Evolutionary conservation across 2,797 vertebrate genomes (phyloP), one percentile per base, ranked within the genome.

Genomic region (Dendrocincla tyrannina): DNA sequence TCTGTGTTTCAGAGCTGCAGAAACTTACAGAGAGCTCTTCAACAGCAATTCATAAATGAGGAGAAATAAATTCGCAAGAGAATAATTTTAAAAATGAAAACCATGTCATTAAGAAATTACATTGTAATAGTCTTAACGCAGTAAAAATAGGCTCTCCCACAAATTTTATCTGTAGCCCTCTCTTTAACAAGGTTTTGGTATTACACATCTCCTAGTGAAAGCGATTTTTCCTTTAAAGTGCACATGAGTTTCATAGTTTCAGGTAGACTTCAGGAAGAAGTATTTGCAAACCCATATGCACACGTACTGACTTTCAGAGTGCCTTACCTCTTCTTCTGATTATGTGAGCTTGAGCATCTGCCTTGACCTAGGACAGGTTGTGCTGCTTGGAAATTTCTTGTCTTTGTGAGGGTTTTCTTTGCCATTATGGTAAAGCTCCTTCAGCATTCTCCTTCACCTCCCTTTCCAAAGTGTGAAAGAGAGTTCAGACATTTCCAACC

Each of bases 401-500:
- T 52, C 14, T 55, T 88, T 82, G 7, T 78, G 19, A 49, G 5
- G 1, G 5, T 52, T 91, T 94, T 88, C 25, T 93, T 32, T n/a
- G n/a, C n/a, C 60, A 47, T 3, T 68, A 8, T 32, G 30, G 56
- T 75, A 83, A 91, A 74, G 20, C 11, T 68, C 47, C 30, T 83
- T 91, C 68, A 78, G 46, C 49, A 30, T 85, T 91, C 72, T 76
- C 62, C 41, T 89, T 88, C 73, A 72, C 17, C 55, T 93, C 46
- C 20, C n/a, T 58, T 49, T 93, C 37, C 49, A 32, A 62, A 95
- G 33, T 37, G 60, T 8, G 9, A 85, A 90, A 82, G 56, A 63
- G 47, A 70, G 52, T 72, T 93, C 75, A 91, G 41, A 64, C 91
- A 60, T 88, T 93, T 94, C 69, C 66, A 88, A 88, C 50, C 5